A percentile compares a stretch with the other conserved stretches of the same genome.
Conservation (phyloP, 2,113 vertebrate genomes). For the Dunckerocampus dactyliophorus region DNA sequence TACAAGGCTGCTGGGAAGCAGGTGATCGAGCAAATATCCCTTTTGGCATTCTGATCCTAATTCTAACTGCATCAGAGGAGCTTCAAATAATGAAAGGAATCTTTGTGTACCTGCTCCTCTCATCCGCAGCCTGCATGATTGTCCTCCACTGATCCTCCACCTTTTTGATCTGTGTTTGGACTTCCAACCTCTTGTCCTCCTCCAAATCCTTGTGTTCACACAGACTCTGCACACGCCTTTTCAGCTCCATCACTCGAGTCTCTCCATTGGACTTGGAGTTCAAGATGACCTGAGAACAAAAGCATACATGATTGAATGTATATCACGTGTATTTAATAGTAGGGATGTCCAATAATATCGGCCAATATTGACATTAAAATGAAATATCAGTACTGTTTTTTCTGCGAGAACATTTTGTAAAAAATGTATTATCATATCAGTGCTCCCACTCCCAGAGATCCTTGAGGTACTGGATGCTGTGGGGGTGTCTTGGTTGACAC, state of each 20-base stretch:
- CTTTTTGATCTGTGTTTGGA: constrained; percentile 37
- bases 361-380: no score
- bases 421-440: no score
- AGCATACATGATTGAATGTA: neutral
- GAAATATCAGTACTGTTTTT: no score
- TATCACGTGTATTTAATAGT: no score
- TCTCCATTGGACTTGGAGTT: constrained; percentile 49
- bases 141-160: constrained; percentile 52
- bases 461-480: no score
- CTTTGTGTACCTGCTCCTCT: constrained; percentile 53
- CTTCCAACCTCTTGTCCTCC: constrained; percentile 30
- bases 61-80: neutral
- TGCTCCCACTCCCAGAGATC: no score
- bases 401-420: no score
- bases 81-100: neutral
- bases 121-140: constrained; percentile 43
- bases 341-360: neutral
- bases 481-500: no score
- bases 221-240: constrained; percentile 49
- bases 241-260: constrained; percentile 54
- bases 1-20: neutral
- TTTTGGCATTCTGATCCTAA: neutral
- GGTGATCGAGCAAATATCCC: neutral
- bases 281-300: constrained; percentile 49
- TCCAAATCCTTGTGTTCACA: constrained; percentile 46